Evolutionary conservation across 2,113 vertebrate species (phyloP).

Genomic region (Megaceryle maxima): DNA sequence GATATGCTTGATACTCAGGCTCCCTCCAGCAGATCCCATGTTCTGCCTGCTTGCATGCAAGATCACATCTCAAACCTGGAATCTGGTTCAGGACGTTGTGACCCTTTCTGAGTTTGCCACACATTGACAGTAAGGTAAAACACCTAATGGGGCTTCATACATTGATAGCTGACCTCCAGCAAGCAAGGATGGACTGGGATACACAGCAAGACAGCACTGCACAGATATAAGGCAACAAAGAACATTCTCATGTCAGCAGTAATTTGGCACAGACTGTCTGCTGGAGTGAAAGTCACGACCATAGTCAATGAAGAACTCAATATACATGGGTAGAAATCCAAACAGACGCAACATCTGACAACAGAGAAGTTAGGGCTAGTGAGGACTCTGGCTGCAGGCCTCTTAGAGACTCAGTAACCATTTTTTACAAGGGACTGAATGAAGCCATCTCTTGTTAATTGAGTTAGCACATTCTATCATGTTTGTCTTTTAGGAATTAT

Average conservation of each 20-base stretch:
- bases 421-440: neutral
- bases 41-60: neutral
- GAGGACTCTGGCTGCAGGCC: neutral
- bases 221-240: neutral
- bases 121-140: neutral
- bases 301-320: neutral
- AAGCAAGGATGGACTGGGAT: neutral
- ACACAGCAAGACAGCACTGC: neutral
- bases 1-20: accelerated
- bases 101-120: neutral
- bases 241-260: neutral
- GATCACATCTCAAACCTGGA: neutral
- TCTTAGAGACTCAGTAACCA: neutral
- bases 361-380: neutral
- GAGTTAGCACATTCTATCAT: neutral
- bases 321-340: neutral
- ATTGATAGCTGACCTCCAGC: neutral
- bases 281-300: neutral
- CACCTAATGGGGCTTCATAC: neutral
- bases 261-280: neutral
- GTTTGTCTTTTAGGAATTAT: neutral
- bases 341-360: neutral
- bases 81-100: neutral
- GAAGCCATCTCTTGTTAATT: neutral
- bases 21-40: neutral